Base-by-base conservation (phyloP, 2,888 invertebrate species). In the Drosophila anomalata region DNA sequence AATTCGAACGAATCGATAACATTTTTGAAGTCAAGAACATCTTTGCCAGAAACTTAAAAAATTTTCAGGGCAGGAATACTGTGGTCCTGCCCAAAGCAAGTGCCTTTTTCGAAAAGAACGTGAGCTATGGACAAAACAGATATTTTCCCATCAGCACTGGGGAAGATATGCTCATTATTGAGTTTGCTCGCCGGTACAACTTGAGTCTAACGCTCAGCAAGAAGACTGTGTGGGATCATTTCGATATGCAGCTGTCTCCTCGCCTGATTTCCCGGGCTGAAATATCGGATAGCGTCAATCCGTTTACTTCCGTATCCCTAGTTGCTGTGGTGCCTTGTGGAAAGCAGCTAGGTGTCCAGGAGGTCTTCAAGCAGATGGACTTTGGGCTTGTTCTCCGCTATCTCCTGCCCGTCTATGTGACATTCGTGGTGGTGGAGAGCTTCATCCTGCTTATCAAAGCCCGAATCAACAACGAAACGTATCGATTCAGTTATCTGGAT, bases 281-380 rank as follows among this genome's bases (percentile, higher is more conserved):
- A 4, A 9, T 11, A 9, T 3, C 17, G 2, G 42, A 42, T 20
- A 22, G 44, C 22, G 44, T 12, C 1, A 22, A 44, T 44, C 22
- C 22, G 3, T 50, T 57, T n/a, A 11, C 26, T 1, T 2, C 24
- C 2, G 26, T 29, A 2, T n/a, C n/a, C 17, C 2, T 47, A 2
- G 41, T 76, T 1, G 42, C 73, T 14, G 46, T 70, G 1, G 61
- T 73, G 2, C 79, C 78, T 1, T 78, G 78, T 36, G 69, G 72
- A 3, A 22, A 36, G 11, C 4, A 59, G 8, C 41, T 57, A 11
- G 26, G 17, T 1, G 17, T 75, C 1, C 56, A 26, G 0, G 72
- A 74, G 11, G 46, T 70, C 11, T 75, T 47, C n/a, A 41, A 11
- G 6, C 52, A 36, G 9, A 2, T 58, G 0, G 5, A 41, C 1